Evolutionary conservation across 2,113 vertebrate genomes (phyloP), one percentile per base, ranked within the genome.

Genomic region (Glaucidium brasilianum): DNA sequence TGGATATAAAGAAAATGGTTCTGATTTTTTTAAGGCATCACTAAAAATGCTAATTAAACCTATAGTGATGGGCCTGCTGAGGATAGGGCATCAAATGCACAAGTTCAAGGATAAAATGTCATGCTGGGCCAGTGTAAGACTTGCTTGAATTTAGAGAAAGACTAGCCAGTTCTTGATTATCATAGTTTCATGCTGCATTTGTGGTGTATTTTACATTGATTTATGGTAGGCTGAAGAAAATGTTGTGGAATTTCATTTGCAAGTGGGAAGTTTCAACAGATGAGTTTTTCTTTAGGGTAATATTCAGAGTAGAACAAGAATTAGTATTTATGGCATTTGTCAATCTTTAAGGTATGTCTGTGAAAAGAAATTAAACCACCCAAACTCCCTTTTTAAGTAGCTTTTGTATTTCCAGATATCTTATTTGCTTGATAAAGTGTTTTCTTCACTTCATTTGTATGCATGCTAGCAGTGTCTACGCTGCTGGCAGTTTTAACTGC

Each of bases 1-100:
- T 85, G 84, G 35, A 32, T 91, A 78, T 94, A 94, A 93, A 95
- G 73, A 85, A 95, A 96, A 86, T 81, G 55, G 47, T 78, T 81
- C 90, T 37, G 63, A 81, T 93, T 96, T 96, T 92, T 96, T 86
- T 55, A 93, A 88, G 30, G 52, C 60, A 53, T 81, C 64, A 72
- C 88, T 96, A 94, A 94, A 97, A 96, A 89, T 94, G 83, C n/a
- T 94, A 81, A 95, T 96, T 97, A 81, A 94, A 66, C 60, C 39
- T 67, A 3, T 90, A 83, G 63, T 72, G 16, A 89, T 91, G 79
- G 68, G 64, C n/a, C 94, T 96, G 76, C 83, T 75, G 96, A 92
- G 94, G 30, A 68, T 6, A 64, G 53, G 69, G 58, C 52, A 45
- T 77, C 56, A 60, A 94, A 52, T 27, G 43, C 52, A 75, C 23